Evolutionary conservation across 1,140 invertebrate species (phyloP).

Genomic region (Vollenhovia emeryi): DNA sequence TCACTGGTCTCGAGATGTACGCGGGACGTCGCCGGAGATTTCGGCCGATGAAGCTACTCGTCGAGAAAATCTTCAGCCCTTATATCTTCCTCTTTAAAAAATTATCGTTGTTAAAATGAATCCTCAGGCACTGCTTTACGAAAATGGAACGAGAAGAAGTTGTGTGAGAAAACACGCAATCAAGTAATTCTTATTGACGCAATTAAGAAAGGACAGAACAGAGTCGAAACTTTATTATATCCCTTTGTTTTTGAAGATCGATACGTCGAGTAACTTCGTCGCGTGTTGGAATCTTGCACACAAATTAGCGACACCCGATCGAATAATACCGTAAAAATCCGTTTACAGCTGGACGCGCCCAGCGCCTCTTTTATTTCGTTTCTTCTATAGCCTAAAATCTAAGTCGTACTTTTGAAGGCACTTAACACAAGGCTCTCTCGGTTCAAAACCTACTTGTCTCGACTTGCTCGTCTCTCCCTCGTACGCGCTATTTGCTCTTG

Average conservation of each 20-base stretch:
- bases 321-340: conserved; percentile 82
- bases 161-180: not conserved
- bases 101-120: not conserved
- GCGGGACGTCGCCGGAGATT: conserved; percentile 67
- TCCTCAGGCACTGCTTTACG: not conserved
- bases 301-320: conserved; percentile 59
- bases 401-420: conserved; percentile 85
- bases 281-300: not conserved
- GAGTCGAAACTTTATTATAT: not conserved
- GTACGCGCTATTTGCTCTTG: conserved; percentile 45
- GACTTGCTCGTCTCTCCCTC: conserved; percentile 51
- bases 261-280: conserved; percentile 50
- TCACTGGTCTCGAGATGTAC: conserved; percentile 82
- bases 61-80: not conserved
- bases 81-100: not conserved
- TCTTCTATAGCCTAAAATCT: conserved; percentile 83
- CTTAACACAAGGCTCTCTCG: conserved; percentile 85
- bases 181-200: not conserved
- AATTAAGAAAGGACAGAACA: conserved; percentile 9
- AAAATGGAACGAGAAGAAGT: not conserved
- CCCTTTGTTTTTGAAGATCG: conserved; percentile 55
- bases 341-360: conserved; percentile 82
- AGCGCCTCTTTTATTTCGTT: conserved; percentile 81
- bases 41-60: conserved; percentile 13
- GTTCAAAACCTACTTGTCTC: conserved; percentile 75